Evolutionary conservation across 1,140 invertebrate genomes (phyloP).

Genomic region (Brachionus rubens): DNA sequence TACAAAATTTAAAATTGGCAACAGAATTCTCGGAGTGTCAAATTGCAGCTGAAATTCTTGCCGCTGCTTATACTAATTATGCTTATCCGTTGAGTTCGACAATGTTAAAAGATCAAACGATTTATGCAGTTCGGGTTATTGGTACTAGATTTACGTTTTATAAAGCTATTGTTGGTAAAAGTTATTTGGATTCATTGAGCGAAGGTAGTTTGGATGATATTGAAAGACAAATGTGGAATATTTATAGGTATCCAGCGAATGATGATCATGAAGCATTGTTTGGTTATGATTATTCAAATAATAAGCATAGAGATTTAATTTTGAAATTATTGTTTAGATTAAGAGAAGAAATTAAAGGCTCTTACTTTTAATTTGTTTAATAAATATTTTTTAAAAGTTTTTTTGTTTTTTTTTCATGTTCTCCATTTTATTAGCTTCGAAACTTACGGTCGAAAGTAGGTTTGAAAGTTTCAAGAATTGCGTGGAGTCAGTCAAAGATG

Average conservation of each 20-base stretch:
- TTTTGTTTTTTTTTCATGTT: no score
- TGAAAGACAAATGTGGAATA: neutral
- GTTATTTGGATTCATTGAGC: neutral
- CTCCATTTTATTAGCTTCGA: no score
- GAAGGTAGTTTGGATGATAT: neutral
- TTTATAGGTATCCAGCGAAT: constrained; percentile 25
- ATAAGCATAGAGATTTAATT: neutral
- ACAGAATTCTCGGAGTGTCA: constrained; percentile 28
- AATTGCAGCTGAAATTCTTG: neutral
- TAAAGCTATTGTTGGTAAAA: neutral
- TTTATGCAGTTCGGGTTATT: constrained; percentile 14
- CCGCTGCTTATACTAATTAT: neutral
- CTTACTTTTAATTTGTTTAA: no score
- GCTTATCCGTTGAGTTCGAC: neutral
- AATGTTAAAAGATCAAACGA: constrained; percentile 10
- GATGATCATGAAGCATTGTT: neutral
- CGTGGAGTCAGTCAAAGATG: no score
- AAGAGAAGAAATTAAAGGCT: constrained; percentile 15
- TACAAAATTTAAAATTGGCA: neutral
- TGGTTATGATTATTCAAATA: constrained; percentile 17
- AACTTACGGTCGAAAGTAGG: no score
- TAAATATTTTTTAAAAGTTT: no score
- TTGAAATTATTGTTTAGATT: neutral
- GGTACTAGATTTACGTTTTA: constrained; percentile 30
- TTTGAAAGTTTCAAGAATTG: no score